These are phyloP conservation scores for Enteromius paludinosus DNA, from an alignment of 2,797 vertebrate genomes.

Conservation along the genomic window DNA sequence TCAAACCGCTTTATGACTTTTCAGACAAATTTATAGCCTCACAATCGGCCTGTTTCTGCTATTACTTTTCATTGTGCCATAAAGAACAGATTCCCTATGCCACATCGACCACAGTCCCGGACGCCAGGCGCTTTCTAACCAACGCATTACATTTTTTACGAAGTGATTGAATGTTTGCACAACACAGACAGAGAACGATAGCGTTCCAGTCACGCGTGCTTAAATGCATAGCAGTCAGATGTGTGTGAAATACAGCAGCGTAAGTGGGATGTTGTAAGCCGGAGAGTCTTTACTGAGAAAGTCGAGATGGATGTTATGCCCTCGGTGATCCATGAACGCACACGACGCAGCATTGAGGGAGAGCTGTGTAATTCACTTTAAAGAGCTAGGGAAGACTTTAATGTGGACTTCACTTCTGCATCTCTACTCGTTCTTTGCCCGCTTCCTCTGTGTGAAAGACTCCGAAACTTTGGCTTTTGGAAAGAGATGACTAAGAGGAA, in stretches of 20 bases:
- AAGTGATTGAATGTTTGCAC: constrained; percentile 18
- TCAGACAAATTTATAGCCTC: constrained; percentile 56
- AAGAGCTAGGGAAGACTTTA: constrained; percentile 14
- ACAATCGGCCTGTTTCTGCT: constrained; percentile 64
- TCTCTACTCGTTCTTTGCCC: neutral
- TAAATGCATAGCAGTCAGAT: neutral
- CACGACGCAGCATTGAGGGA: neutral
- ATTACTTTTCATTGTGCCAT: constrained; percentile 63
- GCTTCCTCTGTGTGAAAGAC: constrained; percentile 9
- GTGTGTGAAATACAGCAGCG: neutral
- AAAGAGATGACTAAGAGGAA: neutral
- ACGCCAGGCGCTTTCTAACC: neutral
- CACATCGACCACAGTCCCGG: neutral
- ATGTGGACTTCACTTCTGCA: neutral
- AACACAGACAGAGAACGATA: neutral
- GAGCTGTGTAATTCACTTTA: constrained; percentile 27
- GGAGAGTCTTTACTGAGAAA: neutral
- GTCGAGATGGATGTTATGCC: neutral
- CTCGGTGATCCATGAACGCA: neutral
- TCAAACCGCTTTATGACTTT: constrained; percentile 57
- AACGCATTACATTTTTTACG: neutral
- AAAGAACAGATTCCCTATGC: constrained; percentile 15
- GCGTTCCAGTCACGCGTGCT: neutral
- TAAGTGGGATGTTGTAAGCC: neutral
- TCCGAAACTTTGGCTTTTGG: too few relatives aligned